Evolutionary conservation across 1,140 invertebrate species (phyloP).

Genomic region (Cephus cinctus): DNA sequence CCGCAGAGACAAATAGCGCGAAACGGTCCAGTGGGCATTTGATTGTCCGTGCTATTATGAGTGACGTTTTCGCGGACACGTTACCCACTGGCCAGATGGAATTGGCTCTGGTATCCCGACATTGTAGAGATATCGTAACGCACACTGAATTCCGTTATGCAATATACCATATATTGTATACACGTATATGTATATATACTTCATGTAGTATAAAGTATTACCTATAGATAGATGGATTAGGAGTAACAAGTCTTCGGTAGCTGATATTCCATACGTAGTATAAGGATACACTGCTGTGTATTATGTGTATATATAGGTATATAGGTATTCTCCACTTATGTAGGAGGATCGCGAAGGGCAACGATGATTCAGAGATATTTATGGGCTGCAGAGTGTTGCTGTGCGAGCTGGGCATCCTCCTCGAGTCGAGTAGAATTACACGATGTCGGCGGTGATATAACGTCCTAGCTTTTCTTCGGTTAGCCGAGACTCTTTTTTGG

Average conservation of each 20-base stretch:
- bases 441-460: constrained; percentile 40
- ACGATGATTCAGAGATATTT: constrained; percentile 51
- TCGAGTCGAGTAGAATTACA: constrained; percentile 41
- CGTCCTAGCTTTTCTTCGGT: constrained; percentile 19
- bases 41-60: constrained; percentile 54
- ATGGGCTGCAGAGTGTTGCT: constrained; percentile 37
- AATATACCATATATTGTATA: too few species aligned
- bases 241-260: too few species aligned
- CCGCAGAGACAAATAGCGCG: constrained; percentile 51
- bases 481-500: constrained; percentile 4
- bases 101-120: neutral
- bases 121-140: neutral
- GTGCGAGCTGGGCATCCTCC: constrained; percentile 22
- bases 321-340: constrained; percentile 4
- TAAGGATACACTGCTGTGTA: too few species aligned
- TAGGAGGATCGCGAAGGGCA: constrained; percentile 24
- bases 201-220: too few species aligned
- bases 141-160: too few species aligned
- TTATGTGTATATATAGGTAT: neutral
- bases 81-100: constrained; percentile 4
- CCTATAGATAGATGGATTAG: too few species aligned
- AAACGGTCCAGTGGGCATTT: constrained; percentile 49
- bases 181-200: too few species aligned
- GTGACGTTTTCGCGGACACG: constrained; percentile 46
- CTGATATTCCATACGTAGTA: too few species aligned